Percentiles rank a stretch among this genome's conserved stretches.
phyloP scores from a whole-genome alignment of 92 coral and sea anemone genomes.

The Micromussa lordhowensis region DNA sequence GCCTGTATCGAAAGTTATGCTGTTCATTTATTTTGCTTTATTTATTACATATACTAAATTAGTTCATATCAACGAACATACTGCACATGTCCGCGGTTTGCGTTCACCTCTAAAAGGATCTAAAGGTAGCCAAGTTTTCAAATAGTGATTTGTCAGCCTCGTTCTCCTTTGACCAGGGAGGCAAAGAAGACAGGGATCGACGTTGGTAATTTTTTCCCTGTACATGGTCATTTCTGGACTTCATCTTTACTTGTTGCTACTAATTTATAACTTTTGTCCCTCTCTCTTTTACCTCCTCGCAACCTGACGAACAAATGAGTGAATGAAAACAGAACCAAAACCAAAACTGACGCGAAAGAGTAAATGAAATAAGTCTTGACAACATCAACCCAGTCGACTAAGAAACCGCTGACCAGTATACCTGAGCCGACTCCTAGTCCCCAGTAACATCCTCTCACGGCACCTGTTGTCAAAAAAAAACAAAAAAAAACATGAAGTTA shows the following conservation, averaged over 20 bases:
- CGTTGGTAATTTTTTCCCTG: background rate
- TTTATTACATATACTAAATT: too few species aligned
- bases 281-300: background rate
- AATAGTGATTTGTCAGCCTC: too few species aligned
- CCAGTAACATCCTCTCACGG: slow-evolving; percentile 41
- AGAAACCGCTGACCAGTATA: slow-evolving; percentile 19
- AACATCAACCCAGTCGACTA: slow-evolving; percentile 19
- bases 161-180: too few species aligned
- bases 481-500: background rate
- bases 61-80: too few species aligned
- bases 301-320: background rate
- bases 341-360: slow-evolving; percentile 5
- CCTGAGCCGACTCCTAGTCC: slow-evolving; percentile 41
- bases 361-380: slow-evolving; percentile 32
- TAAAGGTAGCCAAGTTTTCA: background rate
- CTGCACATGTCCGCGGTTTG: too few species aligned
- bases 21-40: too few species aligned
- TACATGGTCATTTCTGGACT: background rate
- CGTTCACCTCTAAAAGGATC: too few species aligned
- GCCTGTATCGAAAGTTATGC: too few species aligned
- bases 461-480: slow-evolving; percentile 1
- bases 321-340: background rate
- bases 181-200: too few species aligned
- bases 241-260: background rate
- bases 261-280: background rate